These are phyloP conservation scores for Mythimna vitellina DNA, from an alignment of 2,888 invertebrate species.

Conservation along the genomic window DNA sequence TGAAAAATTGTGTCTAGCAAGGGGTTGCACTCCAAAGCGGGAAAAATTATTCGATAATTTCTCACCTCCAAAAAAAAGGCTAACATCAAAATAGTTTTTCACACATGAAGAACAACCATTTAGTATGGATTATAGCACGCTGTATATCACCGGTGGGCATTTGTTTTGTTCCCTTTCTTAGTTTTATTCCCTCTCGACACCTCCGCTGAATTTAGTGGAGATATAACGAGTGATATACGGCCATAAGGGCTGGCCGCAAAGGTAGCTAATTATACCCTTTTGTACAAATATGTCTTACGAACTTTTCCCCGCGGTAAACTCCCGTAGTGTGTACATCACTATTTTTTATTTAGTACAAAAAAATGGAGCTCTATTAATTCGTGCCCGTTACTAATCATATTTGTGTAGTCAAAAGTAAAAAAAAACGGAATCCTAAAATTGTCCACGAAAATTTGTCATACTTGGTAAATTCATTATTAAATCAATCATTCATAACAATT, in stretches of 20 bases:
- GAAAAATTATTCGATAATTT: no score
- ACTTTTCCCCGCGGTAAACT: not conserved
- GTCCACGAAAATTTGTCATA: no score
- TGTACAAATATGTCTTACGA: slow-evolving; percentile 3
- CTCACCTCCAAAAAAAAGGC: not conserved
- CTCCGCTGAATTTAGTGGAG: slow-evolving; percentile 51
- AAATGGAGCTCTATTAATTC: no score
- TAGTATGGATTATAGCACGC: slow-evolving; percentile 36
- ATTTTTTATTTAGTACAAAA: no score
- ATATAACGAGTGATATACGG: slow-evolving; percentile 43
- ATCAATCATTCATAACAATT: no score
- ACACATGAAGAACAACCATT: slow-evolving; percentile 10
- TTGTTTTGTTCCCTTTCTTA: slow-evolving; percentile 49
- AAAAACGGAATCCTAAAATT: no score
- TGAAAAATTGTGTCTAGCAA: no score
- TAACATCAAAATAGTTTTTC: not conserved
- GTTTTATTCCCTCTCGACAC: slow-evolving; percentile 58
- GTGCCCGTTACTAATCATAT: no score
- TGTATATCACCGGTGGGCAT: slow-evolving; percentile 33
- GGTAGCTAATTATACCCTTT: slow-evolving; percentile 34
- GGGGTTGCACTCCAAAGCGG: no score
- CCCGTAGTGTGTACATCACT: not conserved
- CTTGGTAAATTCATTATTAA: no score
- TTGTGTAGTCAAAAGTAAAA: no score
- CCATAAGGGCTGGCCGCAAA: slow-evolving; percentile 18